Evolutionary conservation across 2,888 invertebrate genomes (phyloP), one percentile per base, ranked within the genome.

Genomic region (Magallana nippona): DNA sequence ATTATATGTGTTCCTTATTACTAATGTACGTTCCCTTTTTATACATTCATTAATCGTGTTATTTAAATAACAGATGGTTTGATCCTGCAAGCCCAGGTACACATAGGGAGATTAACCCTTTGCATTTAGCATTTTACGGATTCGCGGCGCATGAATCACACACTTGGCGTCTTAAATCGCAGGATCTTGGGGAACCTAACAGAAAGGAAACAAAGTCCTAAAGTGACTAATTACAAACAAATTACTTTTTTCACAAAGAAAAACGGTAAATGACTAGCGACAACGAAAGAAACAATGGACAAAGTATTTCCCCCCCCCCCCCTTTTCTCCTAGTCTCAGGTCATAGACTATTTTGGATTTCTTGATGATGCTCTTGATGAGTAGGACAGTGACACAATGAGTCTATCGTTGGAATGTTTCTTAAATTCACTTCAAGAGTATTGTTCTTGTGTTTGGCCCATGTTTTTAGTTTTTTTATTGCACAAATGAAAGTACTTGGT

Each of bases 51-150:
- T 60, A 60, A 60, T 71, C 32, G 63, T 71, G 32, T 44, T 71
- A 71, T 71, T 71, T 71, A 71, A 71, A 71, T 71, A 71, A 71
- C 63, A 71, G 63, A 71, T 71, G 63, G 63, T 32, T 71, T 71
- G 22, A 71, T 22, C 63, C 63, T 13, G 32, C 27, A 19, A 71
- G 63, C 63, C 32, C 13, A 71, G 63, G 63, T 71, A 71, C 15
- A 71, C 22, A 15, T 13, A 15, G 22, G 32, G 63, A 71, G 63
- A 71, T 71, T 71, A 71, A 71, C 63, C 27, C 63, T 15, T 22
- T 71, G 11, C 27, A 15, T 71, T 71, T 71, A 44, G 63, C 63
- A 71, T 71, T 71, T 32, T 71, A 71, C 22, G 27, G 63, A 71
- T 71, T 71, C 63, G 63, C 63, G 1, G 63, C 19, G 63, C 27